phyloP scores from a whole-genome alignment of 2,888 invertebrate genomes.

The Antitype chi region DNA sequence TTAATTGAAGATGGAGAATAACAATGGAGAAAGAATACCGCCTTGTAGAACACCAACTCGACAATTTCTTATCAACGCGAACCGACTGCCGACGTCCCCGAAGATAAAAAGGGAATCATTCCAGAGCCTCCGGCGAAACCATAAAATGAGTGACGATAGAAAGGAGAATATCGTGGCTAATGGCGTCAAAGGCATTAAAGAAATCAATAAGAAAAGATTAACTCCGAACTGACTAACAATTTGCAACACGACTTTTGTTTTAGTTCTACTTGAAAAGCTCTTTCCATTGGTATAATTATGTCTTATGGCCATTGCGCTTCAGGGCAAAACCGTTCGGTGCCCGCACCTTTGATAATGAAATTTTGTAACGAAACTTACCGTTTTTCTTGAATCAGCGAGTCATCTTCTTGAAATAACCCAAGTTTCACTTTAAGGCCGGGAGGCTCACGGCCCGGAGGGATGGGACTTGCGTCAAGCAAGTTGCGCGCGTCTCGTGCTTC shows the following conservation, averaged over 20 bases:
- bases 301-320: too few relatives aligned
- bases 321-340: too few relatives aligned
- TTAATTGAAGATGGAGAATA: too few relatives aligned
- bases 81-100: not conserved
- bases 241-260: too few relatives aligned
- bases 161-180: not conserved
- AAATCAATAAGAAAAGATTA: not conserved
- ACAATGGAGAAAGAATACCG: too few relatives aligned
- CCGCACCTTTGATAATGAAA: not conserved
- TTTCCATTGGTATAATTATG: too few relatives aligned
- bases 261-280: too few relatives aligned
- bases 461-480: not conserved
- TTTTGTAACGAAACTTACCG: not conserved
- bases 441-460: too few relatives aligned
- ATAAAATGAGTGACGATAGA: not conserved
- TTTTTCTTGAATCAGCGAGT: not conserved
- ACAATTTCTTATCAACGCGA: not conserved
- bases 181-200: not conserved
- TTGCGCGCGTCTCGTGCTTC: not conserved
- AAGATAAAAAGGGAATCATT: not conserved
- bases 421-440: not conserved
- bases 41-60: too few relatives aligned
- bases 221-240: too few relatives aligned
- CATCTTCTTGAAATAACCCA: not conserved
- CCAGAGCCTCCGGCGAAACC: too few relatives aligned